Base-by-base conservation (phyloP, 1,140 invertebrate genomes). In the Zaprionus lachaisei region DNA sequence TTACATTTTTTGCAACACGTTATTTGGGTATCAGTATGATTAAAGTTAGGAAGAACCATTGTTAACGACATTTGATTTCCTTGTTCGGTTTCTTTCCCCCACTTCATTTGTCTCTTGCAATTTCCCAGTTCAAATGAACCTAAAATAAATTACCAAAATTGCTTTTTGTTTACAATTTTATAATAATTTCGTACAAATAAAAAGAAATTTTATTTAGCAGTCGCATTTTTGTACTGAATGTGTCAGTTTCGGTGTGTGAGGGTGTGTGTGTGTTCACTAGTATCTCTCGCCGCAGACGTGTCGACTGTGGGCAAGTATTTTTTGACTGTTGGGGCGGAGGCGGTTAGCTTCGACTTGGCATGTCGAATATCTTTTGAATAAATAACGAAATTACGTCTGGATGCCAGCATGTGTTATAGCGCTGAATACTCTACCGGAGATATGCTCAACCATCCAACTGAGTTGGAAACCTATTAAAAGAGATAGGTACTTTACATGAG, bases 371-470 rank as follows among this genome's bases (percentile, higher is more conserved):
- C 54, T 78, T 63, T 66, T 86, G 72, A 87, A 86, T 86, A 86
- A 87, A 80, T 86, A 86, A 86, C 72, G 83, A 87, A 69, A 86
- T 86, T 69, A 65, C 80, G 80, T 86, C 83, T 87, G 83, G 38
- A 28, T 67, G n/a, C 22, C 24, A 24, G 56, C 65, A 68, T 57
- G 31, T 73, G 22, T 51, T 22, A 17, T n/a, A 17, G 24, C 24
- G n/a, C 22, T 67, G 37, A 34, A 58, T 34, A 54, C 55, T 58
- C 51, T 65, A 55, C 11, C 7, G 17, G n/a, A 41, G 51, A 38
- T 11, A 22, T 20, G 28, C 24, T 28, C 4, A 26, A 4, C 49
- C 28, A 38, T 49, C 1, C 6, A 47, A 47, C n/a, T 47, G 2
- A 49, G 7, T 51, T 51, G 1, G 17, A 12, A 22, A 51, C 9